Evolutionary conservation across 2,888 invertebrate species (phyloP), one percentile per base, ranked within the genome.

Genomic region (Sthenelais limicola): DNA sequence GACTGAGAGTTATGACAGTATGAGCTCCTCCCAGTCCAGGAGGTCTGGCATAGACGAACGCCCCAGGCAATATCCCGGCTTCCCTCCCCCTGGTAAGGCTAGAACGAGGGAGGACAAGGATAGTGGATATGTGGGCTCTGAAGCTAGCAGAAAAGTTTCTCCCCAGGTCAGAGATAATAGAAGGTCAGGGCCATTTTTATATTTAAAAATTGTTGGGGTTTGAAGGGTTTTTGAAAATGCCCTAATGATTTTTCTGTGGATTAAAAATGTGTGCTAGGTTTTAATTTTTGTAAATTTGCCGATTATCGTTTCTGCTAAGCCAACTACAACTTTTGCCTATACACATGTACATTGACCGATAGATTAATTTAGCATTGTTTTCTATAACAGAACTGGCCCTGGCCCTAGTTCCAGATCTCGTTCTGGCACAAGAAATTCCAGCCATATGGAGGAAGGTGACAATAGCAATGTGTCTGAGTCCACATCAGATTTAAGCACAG

Each of bases 91-190:
- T 1, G 62, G 32, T 21, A 62, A 21, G 33, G 58, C 47, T 32
- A 38, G 52, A 47, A 47, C 24, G 33, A 5, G 48, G 2, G 52
- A 68, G 67, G 68, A 66, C 66, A 66, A 62, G 56, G 73, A 73
- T 48, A 73, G 73, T 35, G 73, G 73, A 24, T 73, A 68, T 33
- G 51, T 73, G 26, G 73, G 73, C 3, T 73, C 73, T 9, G 73
- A 68, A 47, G 32, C 32, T 24, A 73, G 73, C 56, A 28, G 73
- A 26, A 73, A 67, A 38, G 62, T 62, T 12, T 28, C 54, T 32
- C 35, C 35, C 24, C 62, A 62, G 38, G 62, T 35, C 2, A 35
- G 43, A 5, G 62, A 62, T n/a, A 62, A 62, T 35, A 43, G 43
- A 24, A 62, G 62, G 62, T 62, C 38, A 5, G 62, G 24, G 5